Conservation (phyloP, 2,888 invertebrate genomes). For the Oasisia sp. region DNA sequence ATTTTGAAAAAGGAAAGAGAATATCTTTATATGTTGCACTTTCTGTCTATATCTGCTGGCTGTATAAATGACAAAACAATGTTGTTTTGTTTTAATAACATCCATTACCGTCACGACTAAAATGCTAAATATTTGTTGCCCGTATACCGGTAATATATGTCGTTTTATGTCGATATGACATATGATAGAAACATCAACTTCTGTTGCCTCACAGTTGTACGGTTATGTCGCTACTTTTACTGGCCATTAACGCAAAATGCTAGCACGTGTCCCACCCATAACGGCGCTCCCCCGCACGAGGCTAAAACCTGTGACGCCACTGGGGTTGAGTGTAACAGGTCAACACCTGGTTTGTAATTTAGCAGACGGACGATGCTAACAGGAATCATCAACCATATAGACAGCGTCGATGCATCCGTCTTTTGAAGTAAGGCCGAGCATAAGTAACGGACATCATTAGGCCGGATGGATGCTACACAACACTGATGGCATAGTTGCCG, state of each 20-base stretch:
- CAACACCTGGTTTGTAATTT: background rate
- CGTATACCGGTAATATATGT: background rate
- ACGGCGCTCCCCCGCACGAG: background rate
- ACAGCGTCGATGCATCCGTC: background rate
- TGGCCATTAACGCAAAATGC: background rate
- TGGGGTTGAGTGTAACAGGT: background rate
- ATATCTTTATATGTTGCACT: background rate
- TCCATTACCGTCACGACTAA: background rate
- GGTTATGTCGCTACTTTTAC: no score
- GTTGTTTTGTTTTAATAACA: background rate
- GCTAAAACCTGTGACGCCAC: background rate
- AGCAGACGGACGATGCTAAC: background rate
- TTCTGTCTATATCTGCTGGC: background rate
- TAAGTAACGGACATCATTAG: conserved; percentile 13
- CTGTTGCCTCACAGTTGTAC: no score
- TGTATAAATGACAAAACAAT: background rate
- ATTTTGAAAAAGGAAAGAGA: background rate
- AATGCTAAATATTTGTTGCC: background rate
- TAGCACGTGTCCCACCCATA: background rate
- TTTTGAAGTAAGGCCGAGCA: background rate
- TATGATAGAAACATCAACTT: no score
- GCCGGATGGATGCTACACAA: background rate
- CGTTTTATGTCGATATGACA: no score
- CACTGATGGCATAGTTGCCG: background rate
- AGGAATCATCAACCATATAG: background rate